A percentile compares a stretch with the other conserved stretches of the same genome.
Evolutionary conservation across 1,140 invertebrate species (phyloP).

Genomic region (Idris sp.): DNA sequence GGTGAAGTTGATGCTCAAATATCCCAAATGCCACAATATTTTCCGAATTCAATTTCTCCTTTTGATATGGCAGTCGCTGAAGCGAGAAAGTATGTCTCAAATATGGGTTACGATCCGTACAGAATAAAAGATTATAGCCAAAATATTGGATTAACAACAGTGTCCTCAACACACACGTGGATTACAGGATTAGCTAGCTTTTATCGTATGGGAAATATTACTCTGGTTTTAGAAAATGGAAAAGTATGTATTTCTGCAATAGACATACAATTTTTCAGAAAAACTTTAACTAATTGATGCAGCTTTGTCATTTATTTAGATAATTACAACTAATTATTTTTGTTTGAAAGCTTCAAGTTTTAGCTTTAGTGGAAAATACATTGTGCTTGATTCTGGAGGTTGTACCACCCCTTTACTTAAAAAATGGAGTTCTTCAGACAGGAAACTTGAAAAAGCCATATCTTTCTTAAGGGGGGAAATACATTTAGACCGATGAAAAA

Average conservation of each 20-base stretch:
- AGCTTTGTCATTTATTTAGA: too few relatives aligned
- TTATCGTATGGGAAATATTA: slow-evolving; percentile 88
- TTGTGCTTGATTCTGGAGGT: too few relatives aligned
- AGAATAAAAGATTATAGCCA: slow-evolving; percentile 84
- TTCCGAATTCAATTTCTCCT: slow-evolving; percentile 91
- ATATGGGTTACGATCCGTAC: slow-evolving; percentile 86
- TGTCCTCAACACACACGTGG: slow-evolving; percentile 85
- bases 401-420: too few relatives aligned
- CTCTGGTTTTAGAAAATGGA: slow-evolving; percentile 84
- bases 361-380: too few relatives aligned
- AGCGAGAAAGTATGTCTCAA: slow-evolving; percentile 83
- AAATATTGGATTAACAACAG: slow-evolving; percentile 82
- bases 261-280: not conserved
- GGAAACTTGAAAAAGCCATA: too few relatives aligned
- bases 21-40: slow-evolving; percentile 82
- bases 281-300: too few relatives aligned
- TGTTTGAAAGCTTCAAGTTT: too few relatives aligned
- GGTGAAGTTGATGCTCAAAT: slow-evolving; percentile 79
- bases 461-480: too few relatives aligned
- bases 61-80: slow-evolving; percentile 89
- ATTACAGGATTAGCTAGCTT: slow-evolving; percentile 88
- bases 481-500: too few relatives aligned
- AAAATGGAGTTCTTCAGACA: too few relatives aligned
- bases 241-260: slow-evolving; percentile 78
- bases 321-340: too few relatives aligned